These are phyloP conservation scores for Pyrocephalus nanus DNA, from an alignment of 2,797 vertebrate species.

Conservation along the genomic window DNA sequence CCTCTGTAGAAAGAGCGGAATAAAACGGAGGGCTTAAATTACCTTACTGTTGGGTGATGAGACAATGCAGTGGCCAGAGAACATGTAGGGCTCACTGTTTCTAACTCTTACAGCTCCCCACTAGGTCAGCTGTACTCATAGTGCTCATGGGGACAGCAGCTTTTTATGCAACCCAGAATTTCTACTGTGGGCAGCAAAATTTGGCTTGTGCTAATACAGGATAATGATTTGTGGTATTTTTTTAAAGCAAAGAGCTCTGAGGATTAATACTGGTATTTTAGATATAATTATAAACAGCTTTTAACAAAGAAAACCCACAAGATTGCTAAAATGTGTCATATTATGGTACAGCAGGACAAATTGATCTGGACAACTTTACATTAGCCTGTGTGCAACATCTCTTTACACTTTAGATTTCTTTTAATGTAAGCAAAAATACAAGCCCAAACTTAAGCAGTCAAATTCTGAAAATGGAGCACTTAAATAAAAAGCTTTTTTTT, in stretches of 20 bases:
- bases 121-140: not conserved
- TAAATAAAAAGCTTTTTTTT: not conserved
- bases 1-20: not conserved
- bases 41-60: not conserved
- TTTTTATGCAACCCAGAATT: not conserved
- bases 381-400: not conserved
- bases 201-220: not conserved
- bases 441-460: not conserved
- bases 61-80: not conserved
- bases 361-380: not conserved
- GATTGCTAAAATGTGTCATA: not conserved
- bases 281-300: not conserved
- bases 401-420: not conserved
- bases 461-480: not conserved
- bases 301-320: not conserved
- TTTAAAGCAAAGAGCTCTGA: not conserved
- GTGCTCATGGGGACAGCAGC: not conserved
- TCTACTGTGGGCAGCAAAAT: not conserved
- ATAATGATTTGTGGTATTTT: not conserved
- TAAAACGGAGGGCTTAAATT: not conserved
- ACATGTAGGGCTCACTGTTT: not conserved
- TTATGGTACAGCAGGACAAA: not conserved
- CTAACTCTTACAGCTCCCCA: not conserved
- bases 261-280: not conserved
- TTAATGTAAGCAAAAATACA: not conserved